Evolutionary conservation across 2,888 invertebrate species (phyloP).

Genomic region (Eupithecia insigniata): DNA sequence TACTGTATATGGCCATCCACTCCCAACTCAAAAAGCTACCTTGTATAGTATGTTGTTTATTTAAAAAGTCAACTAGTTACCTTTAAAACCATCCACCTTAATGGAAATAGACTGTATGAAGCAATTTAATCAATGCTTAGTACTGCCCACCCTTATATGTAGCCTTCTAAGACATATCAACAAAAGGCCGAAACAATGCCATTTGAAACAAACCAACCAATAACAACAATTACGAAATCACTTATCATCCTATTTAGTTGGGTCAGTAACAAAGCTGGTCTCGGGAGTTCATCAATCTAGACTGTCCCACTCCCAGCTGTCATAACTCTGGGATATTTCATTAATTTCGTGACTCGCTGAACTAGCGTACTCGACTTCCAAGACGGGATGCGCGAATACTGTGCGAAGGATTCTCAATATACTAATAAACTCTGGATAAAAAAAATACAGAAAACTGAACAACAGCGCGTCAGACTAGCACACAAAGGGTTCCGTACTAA

Average conservation of each 20-base stretch:
- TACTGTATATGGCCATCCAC: too few relatives aligned
- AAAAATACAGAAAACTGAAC: neutral
- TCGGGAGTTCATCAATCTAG: conserved; percentile 64
- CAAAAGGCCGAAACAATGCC: neutral
- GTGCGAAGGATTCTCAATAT: neutral
- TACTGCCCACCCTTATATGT: neutral
- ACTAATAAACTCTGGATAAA: too few relatives aligned
- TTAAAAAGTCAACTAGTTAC: too few relatives aligned
- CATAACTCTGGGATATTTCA: conserved; percentile 68
- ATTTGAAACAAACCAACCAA: conserved; percentile 25
- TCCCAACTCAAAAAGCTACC: too few relatives aligned
- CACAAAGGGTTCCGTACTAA: neutral
- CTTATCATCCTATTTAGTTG: conserved; percentile 34
- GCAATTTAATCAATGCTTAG: neutral
- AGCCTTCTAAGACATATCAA: neutral
- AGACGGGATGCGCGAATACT: conserved; percentile 4
- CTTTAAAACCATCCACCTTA: too few relatives aligned
- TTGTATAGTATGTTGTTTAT: too few relatives aligned
- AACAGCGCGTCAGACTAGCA: neutral
- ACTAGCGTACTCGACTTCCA: conserved; percentile 27
- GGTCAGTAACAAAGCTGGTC: conserved; percentile 43
- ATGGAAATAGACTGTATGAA: neutral
- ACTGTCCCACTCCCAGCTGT: conserved; percentile 58
- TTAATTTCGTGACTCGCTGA: conserved; percentile 65
- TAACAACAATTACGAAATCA: conserved; percentile 36